Evolutionary conservation across 2,113 vertebrate species (phyloP), one percentile per base, ranked within the genome.

Genomic region (Pipa parva): DNA sequence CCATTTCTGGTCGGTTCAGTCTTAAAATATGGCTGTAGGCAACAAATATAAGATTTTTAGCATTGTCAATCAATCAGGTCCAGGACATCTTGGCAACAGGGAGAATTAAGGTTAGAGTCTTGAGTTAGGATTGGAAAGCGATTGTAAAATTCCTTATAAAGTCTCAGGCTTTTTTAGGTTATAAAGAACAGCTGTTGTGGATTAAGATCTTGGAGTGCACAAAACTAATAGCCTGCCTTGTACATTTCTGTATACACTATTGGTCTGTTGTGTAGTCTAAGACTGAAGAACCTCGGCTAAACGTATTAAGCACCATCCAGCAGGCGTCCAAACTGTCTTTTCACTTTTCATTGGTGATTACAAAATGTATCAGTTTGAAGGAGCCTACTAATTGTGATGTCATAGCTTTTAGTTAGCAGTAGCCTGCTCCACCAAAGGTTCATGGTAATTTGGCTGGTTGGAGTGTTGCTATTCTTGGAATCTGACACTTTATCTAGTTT

Each of bases 121-220:
- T 17, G 57, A 15, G 31, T 13, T 15, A 12, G 37, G 25, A 48
- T 24, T 25, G 57, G 31, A 69, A 29, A 60, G 36, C 12, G 26
- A 7, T 36, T 45, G 5, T 59, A 45, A 69, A 60, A 69, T 69
- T 69, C 66, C 48, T 52, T 21, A 27, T 29, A 52, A 69, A 60
- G 66, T 69, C 66, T 54, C 29, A 18, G 31, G 57, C 57, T 60
- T 45, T 60, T n/a, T 59, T 22, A 4, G 29, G 36, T 69, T 54
- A 69, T 60, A 50, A 69, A 39, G 12, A 69, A 33, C 66, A 69
- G 66, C 66, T 69, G 66, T 28, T 12, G 1, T 20, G 66, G 66
- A 69, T 69, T 69, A 69, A 13, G 66, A 36, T 29, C 50, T 28
- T 28, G 26, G 57, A 52, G 29, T 54, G 57, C n/a, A 13, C 10